phyloP scores from a whole-genome alignment of 2,113 vertebrate species.

The Periophthalmus modestus region DNA sequence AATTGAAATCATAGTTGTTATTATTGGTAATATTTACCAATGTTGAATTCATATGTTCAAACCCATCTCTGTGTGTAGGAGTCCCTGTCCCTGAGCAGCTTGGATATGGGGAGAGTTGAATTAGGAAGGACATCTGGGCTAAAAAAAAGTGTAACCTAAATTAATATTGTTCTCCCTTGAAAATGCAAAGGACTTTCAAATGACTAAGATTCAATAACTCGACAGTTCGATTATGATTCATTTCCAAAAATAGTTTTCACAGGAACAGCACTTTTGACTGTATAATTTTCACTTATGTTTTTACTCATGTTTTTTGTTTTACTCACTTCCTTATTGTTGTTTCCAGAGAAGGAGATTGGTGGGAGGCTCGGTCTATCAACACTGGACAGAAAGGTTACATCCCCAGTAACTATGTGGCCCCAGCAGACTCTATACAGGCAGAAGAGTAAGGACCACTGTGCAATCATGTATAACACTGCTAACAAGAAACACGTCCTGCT shows the following conservation, averaged over 20 bases:
- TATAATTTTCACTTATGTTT: not conserved
- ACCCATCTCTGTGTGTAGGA: not conserved
- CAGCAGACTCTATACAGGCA: slow-evolving; percentile 97
- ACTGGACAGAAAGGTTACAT: slow-evolving; percentile 97
- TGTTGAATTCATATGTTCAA: not conserved
- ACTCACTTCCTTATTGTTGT: slow-evolving; percentile 13
- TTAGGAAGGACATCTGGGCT: too few relatives aligned
- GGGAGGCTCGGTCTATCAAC: slow-evolving; percentile 98
- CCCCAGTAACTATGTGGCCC: slow-evolving; percentile 98
- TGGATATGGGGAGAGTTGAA: too few relatives aligned
- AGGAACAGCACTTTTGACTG: not conserved
- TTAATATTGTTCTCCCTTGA: not conserved
- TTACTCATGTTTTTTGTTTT: not conserved
- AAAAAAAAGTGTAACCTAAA: too few relatives aligned
- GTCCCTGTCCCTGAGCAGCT: too few relatives aligned
- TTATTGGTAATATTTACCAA: too few relatives aligned
- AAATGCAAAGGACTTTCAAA: not conserved
- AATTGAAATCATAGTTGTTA: too few relatives aligned
- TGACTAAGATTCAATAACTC: not conserved
- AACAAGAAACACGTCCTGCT: not conserved
- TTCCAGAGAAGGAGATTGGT: slow-evolving; percentile 85
- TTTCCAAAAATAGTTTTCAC: not conserved
- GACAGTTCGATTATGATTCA: not conserved
- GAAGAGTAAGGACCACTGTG: slow-evolving; percentile 87
- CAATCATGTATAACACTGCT: not conserved